Conservation (phyloP, 2,888 invertebrate genomes). For the Nymphalis polychloros region DNA sequence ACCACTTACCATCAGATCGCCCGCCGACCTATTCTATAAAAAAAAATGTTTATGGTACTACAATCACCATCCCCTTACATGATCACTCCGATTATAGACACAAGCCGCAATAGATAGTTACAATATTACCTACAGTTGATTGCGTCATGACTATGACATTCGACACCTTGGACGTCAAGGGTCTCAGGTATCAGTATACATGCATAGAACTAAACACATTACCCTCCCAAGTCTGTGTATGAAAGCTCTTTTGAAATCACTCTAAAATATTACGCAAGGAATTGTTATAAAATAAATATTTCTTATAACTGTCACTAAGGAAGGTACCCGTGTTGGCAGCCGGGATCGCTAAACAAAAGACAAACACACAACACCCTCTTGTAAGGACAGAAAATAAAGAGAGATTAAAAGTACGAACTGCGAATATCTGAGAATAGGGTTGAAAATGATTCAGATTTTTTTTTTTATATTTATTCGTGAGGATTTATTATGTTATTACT, state of each 20-base stretch:
- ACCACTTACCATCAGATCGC: too few relatives aligned
- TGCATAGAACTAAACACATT: too few relatives aligned
- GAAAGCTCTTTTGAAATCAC: constrained; percentile 4
- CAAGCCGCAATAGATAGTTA: too few relatives aligned
- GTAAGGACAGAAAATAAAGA: constrained; percentile 65
- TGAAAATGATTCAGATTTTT: constrained; percentile 38
- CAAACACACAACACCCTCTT: constrained; percentile 69
- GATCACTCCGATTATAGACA: too few relatives aligned
- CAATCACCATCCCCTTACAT: too few relatives aligned
- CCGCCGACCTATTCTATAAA: too few relatives aligned
- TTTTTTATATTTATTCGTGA: background rate
- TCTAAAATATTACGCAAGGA: constrained; percentile 18
- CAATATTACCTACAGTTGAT: too few relatives aligned
- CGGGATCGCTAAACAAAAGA: constrained; percentile 69
- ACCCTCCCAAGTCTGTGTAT: background rate
- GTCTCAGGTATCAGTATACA: too few relatives aligned
- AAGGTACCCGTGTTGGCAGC: constrained; percentile 56
- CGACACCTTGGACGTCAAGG: too few relatives aligned
- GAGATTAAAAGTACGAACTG: constrained; percentile 71
- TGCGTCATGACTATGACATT: too few relatives aligned
- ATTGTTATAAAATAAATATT: constrained; percentile 36
- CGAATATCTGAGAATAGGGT: constrained; percentile 51
- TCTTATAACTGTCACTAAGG: constrained; percentile 39
- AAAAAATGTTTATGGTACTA: too few relatives aligned
- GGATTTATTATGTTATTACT: background rate